A percentile compares a stretch with the other conserved stretches of the same genome.
phyloP scores from a whole-genome alignment of 2,888 invertebrate genomes.

The Molorchus minor region DNA sequence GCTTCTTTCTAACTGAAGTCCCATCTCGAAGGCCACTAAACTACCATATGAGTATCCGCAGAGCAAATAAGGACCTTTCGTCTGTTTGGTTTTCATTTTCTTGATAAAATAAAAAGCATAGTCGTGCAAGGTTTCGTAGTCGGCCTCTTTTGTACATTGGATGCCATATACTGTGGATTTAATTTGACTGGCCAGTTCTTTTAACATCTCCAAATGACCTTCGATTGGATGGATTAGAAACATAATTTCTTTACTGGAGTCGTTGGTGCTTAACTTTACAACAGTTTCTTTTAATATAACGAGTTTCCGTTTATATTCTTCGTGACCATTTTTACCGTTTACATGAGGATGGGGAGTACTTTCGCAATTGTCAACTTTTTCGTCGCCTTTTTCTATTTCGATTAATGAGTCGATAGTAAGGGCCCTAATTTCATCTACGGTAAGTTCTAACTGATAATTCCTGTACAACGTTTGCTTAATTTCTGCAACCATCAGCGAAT shows the following conservation, averaged over 20 bases:
- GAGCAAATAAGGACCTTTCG: slow-evolving; percentile 38
- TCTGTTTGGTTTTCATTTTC: slow-evolving; percentile 30
- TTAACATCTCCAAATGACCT: slow-evolving; percentile 33
- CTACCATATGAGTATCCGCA: slow-evolving; percentile 44
- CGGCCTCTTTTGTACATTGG: slow-evolving; percentile 29
- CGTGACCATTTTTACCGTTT: neutral
- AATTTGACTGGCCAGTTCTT: slow-evolving; percentile 32
- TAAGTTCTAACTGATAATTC: slow-evolving; percentile 41
- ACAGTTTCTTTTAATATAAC: slow-evolving; percentile 32
- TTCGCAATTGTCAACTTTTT: too few relatives aligned
- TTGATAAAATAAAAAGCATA: slow-evolving; percentile 29
- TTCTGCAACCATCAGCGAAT: slow-evolving; percentile 47
- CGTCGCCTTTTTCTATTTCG: slow-evolving; percentile 6
- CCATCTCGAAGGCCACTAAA: slow-evolving; percentile 35
- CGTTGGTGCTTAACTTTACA: slow-evolving; percentile 29
- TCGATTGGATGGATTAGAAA: slow-evolving; percentile 44
- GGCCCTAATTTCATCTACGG: slow-evolving; percentile 38
- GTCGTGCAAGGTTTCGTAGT: slow-evolving; percentile 28
- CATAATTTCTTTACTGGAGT: slow-evolving; percentile 21
- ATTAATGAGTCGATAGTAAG: slow-evolving; percentile 37
- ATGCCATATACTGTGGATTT: slow-evolving; percentile 39
- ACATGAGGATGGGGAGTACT: too few relatives aligned
- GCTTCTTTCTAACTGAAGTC: slow-evolving; percentile 33
- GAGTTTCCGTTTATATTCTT: neutral
- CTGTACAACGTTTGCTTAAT: slow-evolving; percentile 46